Percentiles rank a stretch among this genome's conserved stretches.
Evolutionary conservation across 2,888 invertebrate genomes (phyloP).

Genomic region (Notodonta dromedarius): DNA sequence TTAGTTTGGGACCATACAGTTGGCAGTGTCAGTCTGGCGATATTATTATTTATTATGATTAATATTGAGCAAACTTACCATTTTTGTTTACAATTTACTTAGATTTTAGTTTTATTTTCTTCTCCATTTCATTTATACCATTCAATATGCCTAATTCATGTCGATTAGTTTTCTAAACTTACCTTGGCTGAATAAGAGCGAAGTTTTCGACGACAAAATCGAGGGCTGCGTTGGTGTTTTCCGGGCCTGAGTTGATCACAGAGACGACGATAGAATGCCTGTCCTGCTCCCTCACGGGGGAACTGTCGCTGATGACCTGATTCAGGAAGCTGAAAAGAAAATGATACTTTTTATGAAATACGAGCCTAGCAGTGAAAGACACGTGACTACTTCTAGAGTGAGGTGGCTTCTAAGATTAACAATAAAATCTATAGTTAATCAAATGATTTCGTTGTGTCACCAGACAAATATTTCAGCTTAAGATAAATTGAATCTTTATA

Average conservation of each 20-base stretch:
- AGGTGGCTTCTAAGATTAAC: not conserved
- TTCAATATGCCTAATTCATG: not conserved
- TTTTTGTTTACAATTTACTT: no score
- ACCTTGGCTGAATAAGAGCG: constrained; percentile 68
- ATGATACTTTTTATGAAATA: no score
- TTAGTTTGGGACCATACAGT: no score
- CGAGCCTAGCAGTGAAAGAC: no score
- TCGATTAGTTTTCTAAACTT: constrained; percentile 12
- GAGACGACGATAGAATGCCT: constrained; percentile 68
- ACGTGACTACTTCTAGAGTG: no score
- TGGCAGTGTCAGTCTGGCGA: no score
- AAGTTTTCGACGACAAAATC: constrained; percentile 74
- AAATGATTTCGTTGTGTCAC: not conserved
- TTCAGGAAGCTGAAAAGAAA: constrained; percentile 61
- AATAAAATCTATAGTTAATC: constrained; percentile 1
- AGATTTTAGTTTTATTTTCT: no score
- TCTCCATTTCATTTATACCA: no score
- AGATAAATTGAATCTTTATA: no score
- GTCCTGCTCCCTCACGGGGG: constrained; percentile 72
- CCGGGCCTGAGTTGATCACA: constrained; percentile 70
- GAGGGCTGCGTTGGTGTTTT: constrained; percentile 68
- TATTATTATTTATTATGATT: no score
- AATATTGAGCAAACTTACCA: no score
- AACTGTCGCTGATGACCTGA: constrained; percentile 60
- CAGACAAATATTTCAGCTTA: not conserved